phyloP scores from a whole-genome alignment of 1,140 invertebrate species.

The Drosophila erecta region DNA sequence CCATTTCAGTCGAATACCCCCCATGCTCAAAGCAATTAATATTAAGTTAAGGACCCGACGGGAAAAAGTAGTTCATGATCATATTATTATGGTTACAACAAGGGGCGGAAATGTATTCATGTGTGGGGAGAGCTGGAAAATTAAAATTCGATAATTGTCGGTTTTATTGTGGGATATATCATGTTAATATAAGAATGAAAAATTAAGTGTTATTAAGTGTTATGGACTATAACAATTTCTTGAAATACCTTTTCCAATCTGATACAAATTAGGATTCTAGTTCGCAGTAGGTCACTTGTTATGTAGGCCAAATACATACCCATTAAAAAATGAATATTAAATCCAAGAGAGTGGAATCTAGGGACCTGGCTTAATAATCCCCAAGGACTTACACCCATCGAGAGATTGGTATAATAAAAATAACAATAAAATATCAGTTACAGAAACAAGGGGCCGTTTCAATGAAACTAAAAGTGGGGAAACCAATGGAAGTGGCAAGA shows the following conservation, averaged over 20 bases:
- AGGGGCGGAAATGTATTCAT: conserved; percentile 6
- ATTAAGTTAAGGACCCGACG: conserved; percentile 26
- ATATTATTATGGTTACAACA: conserved; percentile 11
- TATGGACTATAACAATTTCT: neutral
- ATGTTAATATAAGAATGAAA: neutral
- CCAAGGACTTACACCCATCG: conserved; percentile 10
- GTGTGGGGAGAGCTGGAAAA: neutral
- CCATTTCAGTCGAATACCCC: conserved; percentile 6
- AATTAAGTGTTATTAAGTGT: neutral
- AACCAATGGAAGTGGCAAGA: conserved; percentile 23
- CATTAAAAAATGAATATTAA: conserved; percentile 15
- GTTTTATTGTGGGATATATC: neutral
- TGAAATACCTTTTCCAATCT: neutral
- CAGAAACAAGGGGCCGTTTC: conserved; percentile 18
- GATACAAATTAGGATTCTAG: neutral
- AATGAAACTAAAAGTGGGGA: conserved; percentile 41
- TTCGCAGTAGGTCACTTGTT: conserved; percentile 20
- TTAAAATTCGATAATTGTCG: conserved; percentile 1
- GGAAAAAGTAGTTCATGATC: conserved; percentile 18
- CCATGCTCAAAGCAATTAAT: conserved; percentile 48
- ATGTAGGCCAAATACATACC: conserved; percentile 19
- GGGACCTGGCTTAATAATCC: conserved; percentile 14
- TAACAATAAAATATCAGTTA: conserved; percentile 50
- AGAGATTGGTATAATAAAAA: conserved; percentile 14
- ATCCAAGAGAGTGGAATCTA: conserved; percentile 16